A percentile compares a stretch with the other conserved stretches of the same genome.
These are phyloP conservation scores for Drosophila cardini DNA, from an alignment of 1,140 invertebrate species.

Conservation along the genomic window DNA sequence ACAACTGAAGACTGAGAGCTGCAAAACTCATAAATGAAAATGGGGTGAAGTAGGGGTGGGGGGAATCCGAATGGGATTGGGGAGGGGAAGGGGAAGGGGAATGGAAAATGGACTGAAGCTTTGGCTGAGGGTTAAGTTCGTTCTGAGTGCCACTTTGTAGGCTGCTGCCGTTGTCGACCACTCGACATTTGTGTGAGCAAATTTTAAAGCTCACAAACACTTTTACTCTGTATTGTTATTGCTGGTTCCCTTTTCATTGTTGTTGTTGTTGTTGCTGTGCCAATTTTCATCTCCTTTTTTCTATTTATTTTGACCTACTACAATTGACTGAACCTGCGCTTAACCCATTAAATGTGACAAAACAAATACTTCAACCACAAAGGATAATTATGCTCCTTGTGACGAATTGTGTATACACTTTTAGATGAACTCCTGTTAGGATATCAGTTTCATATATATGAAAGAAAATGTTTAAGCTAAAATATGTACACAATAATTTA, in stretches of 20 bases:
- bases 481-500: too few relatives aligned
- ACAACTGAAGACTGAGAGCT: background rate
- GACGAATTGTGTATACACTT: conserved; percentile 1
- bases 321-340: conserved; percentile 58
- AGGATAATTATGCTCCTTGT: background rate
- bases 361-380: conserved; percentile 27
- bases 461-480: too few relatives aligned
- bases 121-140: conserved; percentile 50
- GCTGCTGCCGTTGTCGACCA: conserved; percentile 67
- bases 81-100: background rate
- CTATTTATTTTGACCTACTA: conserved; percentile 59
- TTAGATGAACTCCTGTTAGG: too few relatives aligned
- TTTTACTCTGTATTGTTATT: conserved; percentile 36
- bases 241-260: conserved; percentile 18
- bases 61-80: too few relatives aligned
- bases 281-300: conserved; percentile 55
- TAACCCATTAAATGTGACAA: conserved; percentile 54
- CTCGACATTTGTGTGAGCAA: conserved; percentile 74
- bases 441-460: too few relatives aligned
- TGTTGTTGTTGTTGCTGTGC: conserved; percentile 51
- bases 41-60: background rate
- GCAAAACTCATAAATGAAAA: conserved; percentile 1
- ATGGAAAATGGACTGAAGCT: conserved; percentile 26
- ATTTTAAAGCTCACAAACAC: conserved; percentile 78
- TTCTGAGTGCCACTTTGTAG: conserved; percentile 64